These are phyloP conservation scores for Xylota segnis DNA, from an alignment of 2,888 invertebrate genomes.

Conservation along the genomic window DNA sequence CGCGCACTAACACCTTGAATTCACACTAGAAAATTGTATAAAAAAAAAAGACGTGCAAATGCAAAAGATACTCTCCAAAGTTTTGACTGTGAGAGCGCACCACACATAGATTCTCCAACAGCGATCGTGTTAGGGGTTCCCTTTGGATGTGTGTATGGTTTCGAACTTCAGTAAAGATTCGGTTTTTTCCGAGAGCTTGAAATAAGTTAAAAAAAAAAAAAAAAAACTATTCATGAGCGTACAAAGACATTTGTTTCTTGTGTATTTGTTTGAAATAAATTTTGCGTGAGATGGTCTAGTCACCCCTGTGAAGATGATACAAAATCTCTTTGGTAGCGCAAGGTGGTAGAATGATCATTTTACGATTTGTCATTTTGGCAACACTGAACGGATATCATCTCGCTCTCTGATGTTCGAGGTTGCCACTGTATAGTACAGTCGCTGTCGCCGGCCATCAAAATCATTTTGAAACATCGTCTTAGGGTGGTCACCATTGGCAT, in stretches of 20 bases:
- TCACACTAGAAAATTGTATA: constrained; percentile 34
- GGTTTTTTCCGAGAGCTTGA: constrained; percentile 42
- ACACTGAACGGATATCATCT: constrained; percentile 72
- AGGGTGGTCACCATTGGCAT: constrained; percentile 48
- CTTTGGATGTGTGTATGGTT: constrained; percentile 15
- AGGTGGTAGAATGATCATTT: constrained; percentile 77
- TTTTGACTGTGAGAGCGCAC: constrained; percentile 17
- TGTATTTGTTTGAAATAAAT: constrained; percentile 65
- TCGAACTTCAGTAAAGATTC: constrained; percentile 54
- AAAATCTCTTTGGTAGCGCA: constrained; percentile 70
- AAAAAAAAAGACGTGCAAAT: constrained; percentile 43
- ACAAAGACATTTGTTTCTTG: constrained; percentile 12
- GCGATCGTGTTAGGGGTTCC: constrained; percentile 32
- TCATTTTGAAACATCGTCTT: constrained; percentile 55
- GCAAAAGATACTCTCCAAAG: constrained; percentile 58
- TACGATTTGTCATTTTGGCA: constrained; percentile 73
- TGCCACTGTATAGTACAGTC: constrained; percentile 26
- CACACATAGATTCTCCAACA: constrained; percentile 41
- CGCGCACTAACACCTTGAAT: constrained; percentile 51
- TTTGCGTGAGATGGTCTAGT: constrained; percentile 79
- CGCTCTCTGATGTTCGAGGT: constrained; percentile 61
- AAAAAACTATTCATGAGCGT: constrained; percentile 4
- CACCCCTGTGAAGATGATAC: constrained; percentile 80
- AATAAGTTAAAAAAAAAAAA: constrained; percentile 18
- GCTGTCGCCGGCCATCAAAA: constrained; percentile 56